These are phyloP conservation scores for Rhyacichthys aspro DNA, from an alignment of 2,797 vertebrate genomes.

Conservation along the genomic window DNA sequence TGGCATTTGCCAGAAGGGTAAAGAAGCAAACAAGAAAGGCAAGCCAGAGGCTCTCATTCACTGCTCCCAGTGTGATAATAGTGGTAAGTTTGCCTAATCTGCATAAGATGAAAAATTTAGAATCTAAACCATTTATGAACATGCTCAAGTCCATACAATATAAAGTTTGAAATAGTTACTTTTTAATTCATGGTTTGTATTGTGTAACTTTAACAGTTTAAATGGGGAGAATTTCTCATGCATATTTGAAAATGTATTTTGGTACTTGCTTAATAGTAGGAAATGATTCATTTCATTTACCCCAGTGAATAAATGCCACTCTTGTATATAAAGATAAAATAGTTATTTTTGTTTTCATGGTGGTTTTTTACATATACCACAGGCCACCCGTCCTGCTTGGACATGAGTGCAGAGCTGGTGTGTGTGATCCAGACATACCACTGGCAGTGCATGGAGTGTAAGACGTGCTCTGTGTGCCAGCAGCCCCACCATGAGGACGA, in stretches of 20 bases:
- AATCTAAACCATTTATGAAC: too few relatives aligned
- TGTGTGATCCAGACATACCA: conserved; percentile 94
- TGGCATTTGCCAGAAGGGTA: conserved; percentile 99
- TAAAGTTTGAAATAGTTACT: too few relatives aligned
- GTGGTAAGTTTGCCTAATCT: conserved; percentile 87
- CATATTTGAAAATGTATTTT: too few relatives aligned
- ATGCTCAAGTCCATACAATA: too few relatives aligned
- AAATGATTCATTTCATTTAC: too few relatives aligned
- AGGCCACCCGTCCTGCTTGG: conserved; percentile 98
- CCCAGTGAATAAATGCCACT: too few relatives aligned
- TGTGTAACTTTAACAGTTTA: neutral
- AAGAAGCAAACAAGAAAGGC: conserved; percentile 97
- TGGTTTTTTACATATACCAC: conserved; percentile 21
- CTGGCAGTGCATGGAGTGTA: conserved; percentile 99
- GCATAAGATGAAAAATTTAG: too few relatives aligned
- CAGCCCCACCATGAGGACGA: conserved; percentile 98
- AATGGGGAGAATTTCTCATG: neutral
- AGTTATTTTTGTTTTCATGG: conserved; percentile 14
- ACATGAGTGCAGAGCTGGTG: conserved; percentile 92
- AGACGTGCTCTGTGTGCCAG: conserved; percentile 95
- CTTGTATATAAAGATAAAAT: neutral
- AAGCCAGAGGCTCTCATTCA: conserved; percentile 96
- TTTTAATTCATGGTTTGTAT: neutral
- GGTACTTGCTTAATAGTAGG: too few relatives aligned
- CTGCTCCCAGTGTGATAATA: conserved; percentile 99